Evolutionary conservation across 2,888 invertebrate genomes (phyloP), one percentile per base, ranked within the genome.

Genomic region (Stenurella melanura): DNA sequence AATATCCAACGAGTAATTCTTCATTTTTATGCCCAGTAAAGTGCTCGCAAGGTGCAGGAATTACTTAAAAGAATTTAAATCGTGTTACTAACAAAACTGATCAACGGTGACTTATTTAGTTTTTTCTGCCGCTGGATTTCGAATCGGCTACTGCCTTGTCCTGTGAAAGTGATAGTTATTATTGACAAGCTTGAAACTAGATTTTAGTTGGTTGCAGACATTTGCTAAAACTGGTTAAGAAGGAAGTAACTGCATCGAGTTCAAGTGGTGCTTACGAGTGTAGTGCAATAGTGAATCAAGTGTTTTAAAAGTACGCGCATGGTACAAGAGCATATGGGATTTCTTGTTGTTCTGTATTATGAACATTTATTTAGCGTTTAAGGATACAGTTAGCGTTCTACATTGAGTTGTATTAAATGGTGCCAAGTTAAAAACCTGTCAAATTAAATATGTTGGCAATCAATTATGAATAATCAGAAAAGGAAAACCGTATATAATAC

Each of bases 81-180:
- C 26, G 30, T 58, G 58, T 26, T 19, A 60, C 60, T n/a, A 60
- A 58, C 26, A 26, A n/a, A 69, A 34, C 19, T 57, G 67, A 64
- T 64, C 64, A 76, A 77, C 68, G 67, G 38, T 64, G 77, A 78
- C 75, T 80, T 78, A 78, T 78, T 70, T 69, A 70, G 56, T 73
- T 63, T 76, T 64, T 71, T n/a, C n/a, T 68, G 50, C 42, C 26
- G 38, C 26, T 80, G 80, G 70, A 70, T 70, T 70, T 70, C 70
- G 60, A 70, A 60, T 69, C 57, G 7, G 4, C 54, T 38, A 60
- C 60, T 42, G 34, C 58, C 70, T 70, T 70, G 70, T 58, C 70
- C 60, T 60, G 70, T 60, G 70, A 70, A 70, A 70, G 70, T 70
- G 70, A 70, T 70, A 70, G 70, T 70, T 70, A 34, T 34, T 34